phyloP scores from a whole-genome alignment of 2,888 invertebrate genomes.

The Polyploca ridens region DNA sequence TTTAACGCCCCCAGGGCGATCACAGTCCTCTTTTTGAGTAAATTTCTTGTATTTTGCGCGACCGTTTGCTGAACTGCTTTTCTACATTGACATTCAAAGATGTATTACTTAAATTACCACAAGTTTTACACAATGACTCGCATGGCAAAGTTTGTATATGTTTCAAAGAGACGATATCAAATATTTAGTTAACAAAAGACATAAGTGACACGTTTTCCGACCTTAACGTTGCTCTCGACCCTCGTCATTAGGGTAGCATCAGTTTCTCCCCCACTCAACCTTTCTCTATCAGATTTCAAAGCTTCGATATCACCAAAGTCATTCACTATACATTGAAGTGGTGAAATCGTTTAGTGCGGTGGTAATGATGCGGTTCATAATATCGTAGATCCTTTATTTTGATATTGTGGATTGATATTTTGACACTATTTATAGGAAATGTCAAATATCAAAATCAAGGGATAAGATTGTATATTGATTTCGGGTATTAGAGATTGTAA shows the following conservation, averaged over 20 bases:
- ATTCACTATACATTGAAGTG: not conserved
- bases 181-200: conserved; percentile 32
- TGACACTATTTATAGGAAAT: too few species aligned
- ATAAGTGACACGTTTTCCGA: conserved; percentile 22
- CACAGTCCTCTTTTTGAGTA: conserved; percentile 61
- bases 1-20: conserved; percentile 77
- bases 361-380: not conserved
- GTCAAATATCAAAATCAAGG: too few species aligned
- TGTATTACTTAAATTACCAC: conserved; percentile 21
- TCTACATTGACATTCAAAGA: conserved; percentile 31
- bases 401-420: too few species aligned
- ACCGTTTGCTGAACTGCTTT: conserved; percentile 33
- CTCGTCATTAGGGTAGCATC: conserved; percentile 17
- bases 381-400: not conserved
- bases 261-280: conserved; percentile 13
- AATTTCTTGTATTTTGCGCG: conserved; percentile 38
- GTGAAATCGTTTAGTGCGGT: not conserved
- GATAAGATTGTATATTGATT: too few species aligned
- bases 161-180: conserved; percentile 19
- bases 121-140: conserved; percentile 27
- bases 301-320: conserved; percentile 24
- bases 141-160: conserved; percentile 28
- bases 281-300: conserved; percentile 26
- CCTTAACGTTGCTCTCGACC: conserved; percentile 21
- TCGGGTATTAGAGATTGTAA: not conserved